Evolutionary conservation across 1,140 invertebrate species (phyloP).

Genomic region (Drosophila orena): DNA sequence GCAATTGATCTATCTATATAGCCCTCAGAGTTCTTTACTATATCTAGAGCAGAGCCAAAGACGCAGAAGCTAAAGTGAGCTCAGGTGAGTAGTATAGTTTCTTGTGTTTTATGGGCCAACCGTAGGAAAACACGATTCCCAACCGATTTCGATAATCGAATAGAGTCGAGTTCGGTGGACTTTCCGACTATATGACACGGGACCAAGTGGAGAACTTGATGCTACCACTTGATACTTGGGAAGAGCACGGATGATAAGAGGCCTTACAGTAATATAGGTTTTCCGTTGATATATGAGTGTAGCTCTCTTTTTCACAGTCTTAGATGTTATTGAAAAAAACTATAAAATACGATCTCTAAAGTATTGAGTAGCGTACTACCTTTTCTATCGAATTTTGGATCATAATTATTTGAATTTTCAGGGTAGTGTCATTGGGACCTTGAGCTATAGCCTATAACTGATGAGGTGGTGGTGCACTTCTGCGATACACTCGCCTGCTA

Average conservation of each 20-base stretch:
- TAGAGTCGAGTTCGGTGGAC: neutral
- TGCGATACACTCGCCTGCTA: constrained; percentile 43
- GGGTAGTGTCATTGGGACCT: neutral
- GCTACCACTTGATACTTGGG: neutral
- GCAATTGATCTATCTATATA: constrained; percentile 57
- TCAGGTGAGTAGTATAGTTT: constrained; percentile 9
- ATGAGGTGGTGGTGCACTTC: constrained; percentile 22
- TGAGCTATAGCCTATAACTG: constrained; percentile 1
- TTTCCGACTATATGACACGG: constrained; percentile 1
- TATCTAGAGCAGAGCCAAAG: constrained; percentile 36
- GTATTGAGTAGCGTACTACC: too few relatives aligned
- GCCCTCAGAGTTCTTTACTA: constrained; percentile 35
- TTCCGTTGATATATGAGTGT: neutral
- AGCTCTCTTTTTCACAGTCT: neutral
- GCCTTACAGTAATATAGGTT: neutral
- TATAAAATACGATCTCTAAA: too few relatives aligned
- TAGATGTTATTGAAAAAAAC: neutral
- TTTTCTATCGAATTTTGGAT: too few relatives aligned
- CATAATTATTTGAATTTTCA: neutral
- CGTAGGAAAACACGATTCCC: constrained; percentile 23
- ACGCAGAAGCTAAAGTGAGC: constrained; percentile 21
- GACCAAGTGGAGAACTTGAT: neutral
- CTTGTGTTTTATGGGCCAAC: constrained; percentile 19
- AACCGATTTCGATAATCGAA: constrained; percentile 28
- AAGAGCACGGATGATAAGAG: neutral